Base-by-base conservation (phyloP, 2,888 invertebrate species). In the Eilema sororculum region DNA sequence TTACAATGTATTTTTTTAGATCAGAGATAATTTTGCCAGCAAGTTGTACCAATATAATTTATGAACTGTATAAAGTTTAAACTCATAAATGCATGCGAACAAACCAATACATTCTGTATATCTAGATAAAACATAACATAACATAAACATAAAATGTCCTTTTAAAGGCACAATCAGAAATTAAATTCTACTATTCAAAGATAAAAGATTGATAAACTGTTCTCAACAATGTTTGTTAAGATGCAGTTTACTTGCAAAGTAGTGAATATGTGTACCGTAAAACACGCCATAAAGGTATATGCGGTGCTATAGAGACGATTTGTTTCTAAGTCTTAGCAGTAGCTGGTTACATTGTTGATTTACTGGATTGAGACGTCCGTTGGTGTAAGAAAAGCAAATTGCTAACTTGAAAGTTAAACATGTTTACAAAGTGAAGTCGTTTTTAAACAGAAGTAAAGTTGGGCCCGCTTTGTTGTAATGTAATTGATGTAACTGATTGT, bases 271-370 rank as follows among this genome's bases (percentile, higher is more conserved):
- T 81, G 72, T 73, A 76, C 75, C 83, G 83, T 89, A 84, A 90
- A 89, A 85, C 82, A 83, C 84, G 84, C 90, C 90, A 90, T 90
- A 92, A 90, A 88, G 85, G 86, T 80, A 87, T 82, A 83, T 84
- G 78, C 76, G 68, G 86, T 89, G 87, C 88, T 25, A 79, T 91
- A 90, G 87, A 85, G 80, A 81, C 89, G 86, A 90, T 93, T 90
- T 91, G 90, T 90, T 72, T 89, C 79, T 84, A 82, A 88, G 82
- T 59, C 65, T 65, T 46, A 37, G 37, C 24, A 67, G 81, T 84
- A 82, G 79, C 76, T 87, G 86, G 89, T 87, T 90, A 86, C 89
- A 76, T 84, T 81, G 86, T 86, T 90, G 85, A 89, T 90, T 89
- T 88, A 89, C 87, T 79, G 75, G 79, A 88, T 88, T 86, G 87